These are phyloP conservation scores for Heterotis niloticus DNA, from an alignment of 2,113 vertebrate species.

Conservation along the genomic window DNA sequence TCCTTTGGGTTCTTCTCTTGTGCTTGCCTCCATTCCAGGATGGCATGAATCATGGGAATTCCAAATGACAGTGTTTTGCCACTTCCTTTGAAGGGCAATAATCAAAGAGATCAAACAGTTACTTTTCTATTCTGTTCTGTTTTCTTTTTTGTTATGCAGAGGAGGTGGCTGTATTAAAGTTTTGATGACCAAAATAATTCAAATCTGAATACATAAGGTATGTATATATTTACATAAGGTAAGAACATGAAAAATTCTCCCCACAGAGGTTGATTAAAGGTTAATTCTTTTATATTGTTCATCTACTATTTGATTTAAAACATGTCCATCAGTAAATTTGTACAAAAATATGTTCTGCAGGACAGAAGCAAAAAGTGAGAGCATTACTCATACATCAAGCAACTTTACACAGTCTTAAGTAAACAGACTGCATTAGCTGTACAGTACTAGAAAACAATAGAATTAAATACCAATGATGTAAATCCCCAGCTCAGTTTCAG, in stretches of 20 bases:
- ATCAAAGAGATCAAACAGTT: constrained; percentile 5
- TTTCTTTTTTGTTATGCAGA: neutral
- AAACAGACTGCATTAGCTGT: neutral
- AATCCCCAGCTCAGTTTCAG: neutral
- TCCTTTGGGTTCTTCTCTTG: constrained; percentile 16
- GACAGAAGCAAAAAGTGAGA: neutral
- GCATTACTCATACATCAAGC: neutral
- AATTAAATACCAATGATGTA: neutral
- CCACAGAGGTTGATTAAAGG: neutral
- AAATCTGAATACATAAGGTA: neutral
- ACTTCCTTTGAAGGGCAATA: constrained; percentile 70
- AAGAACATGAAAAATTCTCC: neutral
- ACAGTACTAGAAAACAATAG: neutral
- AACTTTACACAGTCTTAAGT: neutral
- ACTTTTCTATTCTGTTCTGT: no score
- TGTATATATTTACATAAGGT: no score
- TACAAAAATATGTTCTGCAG: neutral
- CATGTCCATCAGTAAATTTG: neutral
- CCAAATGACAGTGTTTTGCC: constrained; percentile 94
- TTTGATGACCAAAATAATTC: neutral
- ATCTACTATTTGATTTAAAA: neutral
- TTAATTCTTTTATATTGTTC: neutral
- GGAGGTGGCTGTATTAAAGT: neutral
- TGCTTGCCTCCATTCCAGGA: constrained; percentile 77
- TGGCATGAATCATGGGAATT: constrained; percentile 67